These are phyloP conservation scores for Myanophis thanlyinensis DNA, from an alignment of 2,113 vertebrate genomes.

Conservation along the genomic window DNA sequence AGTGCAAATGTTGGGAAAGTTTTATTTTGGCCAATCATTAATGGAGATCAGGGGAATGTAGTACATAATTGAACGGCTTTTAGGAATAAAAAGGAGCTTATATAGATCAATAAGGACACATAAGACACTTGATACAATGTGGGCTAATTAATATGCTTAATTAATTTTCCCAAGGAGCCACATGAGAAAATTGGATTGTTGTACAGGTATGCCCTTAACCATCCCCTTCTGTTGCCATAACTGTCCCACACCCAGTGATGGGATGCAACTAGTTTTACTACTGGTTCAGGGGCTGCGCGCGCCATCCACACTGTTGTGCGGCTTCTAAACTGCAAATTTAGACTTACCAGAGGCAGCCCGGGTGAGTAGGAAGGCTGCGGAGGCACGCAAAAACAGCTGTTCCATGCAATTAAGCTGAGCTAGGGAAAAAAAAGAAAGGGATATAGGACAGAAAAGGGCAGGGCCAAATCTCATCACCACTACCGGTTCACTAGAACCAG, in stretches of 20 bases:
- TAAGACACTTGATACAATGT: neutral
- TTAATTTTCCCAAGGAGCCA: neutral
- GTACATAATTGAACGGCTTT: neutral
- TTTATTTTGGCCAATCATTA: neutral
- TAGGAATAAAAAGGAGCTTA: neutral
- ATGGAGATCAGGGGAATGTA: neutral
- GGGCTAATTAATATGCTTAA: neutral
- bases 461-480: too few relatives aligned
- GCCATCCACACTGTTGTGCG: too few relatives aligned
- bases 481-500: too few relatives aligned
- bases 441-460: too few relatives aligned
- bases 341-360: too few relatives aligned
- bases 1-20: neutral
- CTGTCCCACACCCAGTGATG: neutral
- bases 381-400: too few relatives aligned
- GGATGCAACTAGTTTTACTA: too few relatives aligned
- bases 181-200: neutral
- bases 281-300: too few relatives aligned
- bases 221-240: neutral
- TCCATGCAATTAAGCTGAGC: too few relatives aligned
- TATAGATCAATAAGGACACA: neutral
- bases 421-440: too few relatives aligned
- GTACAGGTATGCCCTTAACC: neutral
- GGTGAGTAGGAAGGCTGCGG: too few relatives aligned
- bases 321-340: too few relatives aligned